Percentiles rank a stretch among this genome's conserved stretches.
These are phyloP conservation scores for Galerucella nymphaeae DNA, from an alignment of 2,888 invertebrate species.

Conservation along the genomic window DNA sequence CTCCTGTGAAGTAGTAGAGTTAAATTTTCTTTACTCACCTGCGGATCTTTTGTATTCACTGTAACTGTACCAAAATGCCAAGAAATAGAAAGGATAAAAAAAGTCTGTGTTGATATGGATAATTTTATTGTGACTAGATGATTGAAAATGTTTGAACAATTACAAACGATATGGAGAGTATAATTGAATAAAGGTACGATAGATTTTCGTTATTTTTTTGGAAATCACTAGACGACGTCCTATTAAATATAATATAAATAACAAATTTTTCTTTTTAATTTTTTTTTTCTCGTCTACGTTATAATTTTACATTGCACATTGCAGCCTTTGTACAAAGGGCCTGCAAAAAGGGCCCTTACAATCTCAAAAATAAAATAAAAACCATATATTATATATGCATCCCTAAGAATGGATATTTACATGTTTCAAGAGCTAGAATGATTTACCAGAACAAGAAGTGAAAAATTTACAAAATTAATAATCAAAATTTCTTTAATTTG, in stretches of 20 bases:
- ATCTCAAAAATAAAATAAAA: slow-evolving; percentile 45
- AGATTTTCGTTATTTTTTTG: slow-evolving; percentile 48
- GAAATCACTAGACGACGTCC: slow-evolving; percentile 58
- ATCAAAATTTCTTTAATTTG: too few species aligned
- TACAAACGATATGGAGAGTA: slow-evolving; percentile 71
- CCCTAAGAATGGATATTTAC: slow-evolving; percentile 32
- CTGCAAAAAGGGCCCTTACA: slow-evolving; percentile 53
- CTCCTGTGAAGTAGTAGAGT: too few species aligned
- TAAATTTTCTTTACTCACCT: too few species aligned
- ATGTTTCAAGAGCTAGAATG: slow-evolving; percentile 1
- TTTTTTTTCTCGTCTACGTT: slow-evolving; percentile 31
- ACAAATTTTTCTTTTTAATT: slow-evolving; percentile 38
- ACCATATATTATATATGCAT: slow-evolving; percentile 29
- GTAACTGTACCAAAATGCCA: too few species aligned
- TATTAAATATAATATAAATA: slow-evolving; percentile 54
- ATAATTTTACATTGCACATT: slow-evolving; percentile 62
- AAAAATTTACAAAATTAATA: too few species aligned
- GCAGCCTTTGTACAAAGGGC: slow-evolving; percentile 58
- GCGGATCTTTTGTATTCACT: too few species aligned
- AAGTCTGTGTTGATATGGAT: slow-evolving; percentile 52
- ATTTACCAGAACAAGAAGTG: background rate
- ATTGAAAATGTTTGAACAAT: slow-evolving; percentile 70
- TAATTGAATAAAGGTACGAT: slow-evolving; percentile 60
- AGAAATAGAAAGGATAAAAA: too few species aligned
- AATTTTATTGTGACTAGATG: slow-evolving; percentile 76